Evolutionary conservation across 2,113 vertebrate genomes (phyloP).

Genomic region (Oceanites oceanicus): DNA sequence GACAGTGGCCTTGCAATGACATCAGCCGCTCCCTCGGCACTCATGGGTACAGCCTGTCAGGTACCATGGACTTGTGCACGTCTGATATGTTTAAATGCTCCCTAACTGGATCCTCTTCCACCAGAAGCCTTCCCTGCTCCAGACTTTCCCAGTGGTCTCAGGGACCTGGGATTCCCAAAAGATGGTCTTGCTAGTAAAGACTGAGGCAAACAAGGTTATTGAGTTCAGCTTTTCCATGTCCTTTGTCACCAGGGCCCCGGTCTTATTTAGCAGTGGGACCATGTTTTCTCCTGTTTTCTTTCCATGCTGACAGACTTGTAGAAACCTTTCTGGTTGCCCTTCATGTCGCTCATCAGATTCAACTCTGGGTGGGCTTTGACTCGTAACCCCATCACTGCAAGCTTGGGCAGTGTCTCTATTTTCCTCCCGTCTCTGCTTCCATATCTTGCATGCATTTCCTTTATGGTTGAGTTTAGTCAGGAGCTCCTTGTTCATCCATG

Average conservation of each 20-base stretch:
- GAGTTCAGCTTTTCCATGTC: not conserved
- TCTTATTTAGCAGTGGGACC: not conserved
- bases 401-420: not conserved
- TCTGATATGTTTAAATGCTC: not conserved
- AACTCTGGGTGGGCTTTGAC: not conserved
- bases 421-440: not conserved
- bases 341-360: not conserved
- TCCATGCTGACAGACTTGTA: not conserved
- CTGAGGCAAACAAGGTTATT: not conserved
- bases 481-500: not conserved
- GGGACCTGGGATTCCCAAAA: not conserved
- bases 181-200: not conserved
- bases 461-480: not conserved
- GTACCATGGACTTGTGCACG: fast-evolving
- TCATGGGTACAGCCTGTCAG: not conserved
- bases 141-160: not conserved
- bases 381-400: not conserved
- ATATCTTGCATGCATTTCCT: not conserved
- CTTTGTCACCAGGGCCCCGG: not conserved
- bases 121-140: not conserved
- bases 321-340: not conserved
- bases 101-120: not conserved
- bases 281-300: not conserved
- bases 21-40: not conserved
- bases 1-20: not conserved